These are phyloP conservation scores for Lasioglossum vierecki DNA, from an alignment of 2,888 invertebrate species.

Conservation along the genomic window DNA sequence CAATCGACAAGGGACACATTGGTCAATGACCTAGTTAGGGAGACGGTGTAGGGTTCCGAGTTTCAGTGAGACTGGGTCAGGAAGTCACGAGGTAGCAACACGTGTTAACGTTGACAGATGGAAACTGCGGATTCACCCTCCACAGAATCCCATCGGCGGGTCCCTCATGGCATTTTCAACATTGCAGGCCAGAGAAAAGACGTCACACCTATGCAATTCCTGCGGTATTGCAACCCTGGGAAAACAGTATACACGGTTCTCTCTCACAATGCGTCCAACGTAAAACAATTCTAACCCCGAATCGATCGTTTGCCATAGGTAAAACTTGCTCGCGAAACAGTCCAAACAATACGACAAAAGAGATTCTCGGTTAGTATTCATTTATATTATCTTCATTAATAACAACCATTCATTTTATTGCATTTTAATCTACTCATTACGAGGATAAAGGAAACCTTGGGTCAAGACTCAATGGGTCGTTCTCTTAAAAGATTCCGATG, in stretches of 20 bases:
- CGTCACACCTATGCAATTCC: neutral
- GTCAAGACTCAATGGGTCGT: too few relatives aligned
- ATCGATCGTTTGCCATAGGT: neutral
- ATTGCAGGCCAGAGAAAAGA: neutral
- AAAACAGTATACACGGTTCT: too few relatives aligned
- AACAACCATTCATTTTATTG: too few relatives aligned
- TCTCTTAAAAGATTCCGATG: too few relatives aligned
- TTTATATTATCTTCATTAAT: too few relatives aligned
- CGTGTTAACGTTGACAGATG: slow-evolving; percentile 13
- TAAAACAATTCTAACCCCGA: neutral
- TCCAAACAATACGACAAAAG: neutral
- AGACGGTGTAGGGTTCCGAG: neutral
- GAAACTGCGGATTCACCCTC: slow-evolving; percentile 10
- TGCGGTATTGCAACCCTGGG: neutral
- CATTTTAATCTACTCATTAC: too few relatives aligned
- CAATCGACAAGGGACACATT: neutral
- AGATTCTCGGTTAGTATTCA: too few relatives aligned
- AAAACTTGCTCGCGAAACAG: neutral
- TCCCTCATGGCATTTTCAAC: neutral
- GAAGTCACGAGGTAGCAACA: slow-evolving; percentile 6
- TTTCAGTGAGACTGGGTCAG: neutral
- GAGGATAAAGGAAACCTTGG: too few relatives aligned
- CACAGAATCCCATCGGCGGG: neutral
- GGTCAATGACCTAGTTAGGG: neutral
- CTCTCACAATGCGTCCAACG: neutral